Conservation (phyloP, 2,888 invertebrate species). For the Apamea sordens region DNA sequence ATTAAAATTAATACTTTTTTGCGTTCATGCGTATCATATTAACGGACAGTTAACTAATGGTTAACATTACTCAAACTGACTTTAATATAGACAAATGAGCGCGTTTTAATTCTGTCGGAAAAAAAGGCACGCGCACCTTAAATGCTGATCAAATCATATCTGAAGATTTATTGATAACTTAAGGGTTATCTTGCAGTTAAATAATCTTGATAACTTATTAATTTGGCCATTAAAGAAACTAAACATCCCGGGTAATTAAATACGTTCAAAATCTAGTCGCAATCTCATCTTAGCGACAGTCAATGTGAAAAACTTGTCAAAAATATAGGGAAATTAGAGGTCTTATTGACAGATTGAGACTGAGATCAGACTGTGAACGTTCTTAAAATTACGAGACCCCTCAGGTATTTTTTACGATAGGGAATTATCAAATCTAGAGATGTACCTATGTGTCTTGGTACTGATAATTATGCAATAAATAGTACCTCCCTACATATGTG, state of each 20-base stretch:
- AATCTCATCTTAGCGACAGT: too few relatives aligned
- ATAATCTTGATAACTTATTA: background rate
- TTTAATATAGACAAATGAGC: constrained; percentile 62
- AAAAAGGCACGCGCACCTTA: constrained; percentile 17
- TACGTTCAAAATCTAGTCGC: too few relatives aligned
- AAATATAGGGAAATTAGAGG: too few relatives aligned
- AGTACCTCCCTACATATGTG: too few relatives aligned
- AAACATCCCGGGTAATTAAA: background rate
- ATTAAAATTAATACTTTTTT: constrained; percentile 46
- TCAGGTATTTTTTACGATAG: too few relatives aligned
- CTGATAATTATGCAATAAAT: background rate
- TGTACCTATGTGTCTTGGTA: too few relatives aligned
- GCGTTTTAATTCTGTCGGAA: background rate
- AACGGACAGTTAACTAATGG: constrained; percentile 66
- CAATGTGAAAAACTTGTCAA: too few relatives aligned
- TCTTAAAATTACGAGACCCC: too few relatives aligned
- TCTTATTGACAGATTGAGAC: too few relatives aligned
- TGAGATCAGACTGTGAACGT: too few relatives aligned
- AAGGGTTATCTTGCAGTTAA: background rate
- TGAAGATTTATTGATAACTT: constrained; percentile 27
- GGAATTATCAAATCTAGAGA: background rate
- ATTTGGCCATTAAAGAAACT: background rate
- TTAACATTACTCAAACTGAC: constrained; percentile 71
- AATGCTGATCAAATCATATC: constrained; percentile 29
- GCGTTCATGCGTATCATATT: constrained; percentile 38